Evolutionary conservation across 2,113 vertebrate genomes (phyloP).

Genomic region (Illadopsis cleaveri): DNA sequence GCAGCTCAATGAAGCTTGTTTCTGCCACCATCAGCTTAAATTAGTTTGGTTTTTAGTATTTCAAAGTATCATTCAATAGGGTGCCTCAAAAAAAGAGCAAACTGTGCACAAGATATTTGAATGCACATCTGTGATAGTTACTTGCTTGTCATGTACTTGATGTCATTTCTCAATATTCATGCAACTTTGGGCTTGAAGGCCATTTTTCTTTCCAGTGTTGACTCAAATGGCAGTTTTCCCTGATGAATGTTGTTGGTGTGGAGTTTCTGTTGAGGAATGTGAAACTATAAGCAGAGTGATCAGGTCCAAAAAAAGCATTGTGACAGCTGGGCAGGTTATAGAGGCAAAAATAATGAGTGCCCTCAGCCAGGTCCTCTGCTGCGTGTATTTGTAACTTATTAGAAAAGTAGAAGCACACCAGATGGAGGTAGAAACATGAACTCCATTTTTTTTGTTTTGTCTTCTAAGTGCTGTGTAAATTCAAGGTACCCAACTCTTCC

Average conservation of each 20-base stretch:
- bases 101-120: neutral
- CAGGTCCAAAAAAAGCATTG: conserved; percentile 61
- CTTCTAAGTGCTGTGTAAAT: neutral
- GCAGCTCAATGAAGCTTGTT: neutral
- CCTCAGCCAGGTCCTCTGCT: neutral
- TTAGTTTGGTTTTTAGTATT: neutral
- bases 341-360: neutral
- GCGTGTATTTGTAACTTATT: neutral
- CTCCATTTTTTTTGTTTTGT: neutral
- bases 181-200: neutral
- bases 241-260: conserved; percentile 19
- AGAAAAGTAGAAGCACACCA: neutral
- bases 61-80: neutral
- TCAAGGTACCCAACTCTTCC: neutral
- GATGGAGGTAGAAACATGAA: neutral
- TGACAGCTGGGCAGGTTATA: conserved; percentile 60
- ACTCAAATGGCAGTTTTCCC: neutral
- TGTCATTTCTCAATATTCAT: neutral
- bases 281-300: conserved; percentile 17
- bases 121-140: neutral
- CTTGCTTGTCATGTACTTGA: neutral
- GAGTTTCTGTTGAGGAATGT: conserved; percentile 56
- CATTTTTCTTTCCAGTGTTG: neutral
- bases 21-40: neutral
- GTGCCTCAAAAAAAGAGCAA: neutral